phyloP scores from a whole-genome alignment of 2,113 vertebrate species.

The Bos javanicus region DNA sequence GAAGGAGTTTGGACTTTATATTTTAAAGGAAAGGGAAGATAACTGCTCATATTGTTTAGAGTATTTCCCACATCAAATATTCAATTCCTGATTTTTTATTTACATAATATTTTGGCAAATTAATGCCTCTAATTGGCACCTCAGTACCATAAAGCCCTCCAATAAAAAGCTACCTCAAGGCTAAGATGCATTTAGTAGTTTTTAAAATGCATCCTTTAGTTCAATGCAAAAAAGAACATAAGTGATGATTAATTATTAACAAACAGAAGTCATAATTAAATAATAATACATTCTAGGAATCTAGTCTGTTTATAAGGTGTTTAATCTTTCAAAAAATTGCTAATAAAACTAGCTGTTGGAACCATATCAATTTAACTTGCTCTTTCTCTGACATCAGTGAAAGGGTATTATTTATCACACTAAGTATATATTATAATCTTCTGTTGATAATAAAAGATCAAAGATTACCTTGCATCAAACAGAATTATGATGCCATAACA shows the following conservation, averaged over 20 bases:
- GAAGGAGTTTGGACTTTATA: neutral
- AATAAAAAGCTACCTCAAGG: neutral
- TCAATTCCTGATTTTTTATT: neutral
- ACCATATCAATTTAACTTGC: slow-evolving; percentile 63
- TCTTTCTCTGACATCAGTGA: slow-evolving; percentile 59
- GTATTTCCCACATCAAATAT: neutral
- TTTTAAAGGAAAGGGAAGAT: neutral
- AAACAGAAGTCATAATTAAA: neutral
- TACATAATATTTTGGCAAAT: slow-evolving; percentile 25
- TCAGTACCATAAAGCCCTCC: neutral
- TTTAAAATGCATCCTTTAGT: neutral
- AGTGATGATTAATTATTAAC: slow-evolving; percentile 29
- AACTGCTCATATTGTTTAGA: neutral
- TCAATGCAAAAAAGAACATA: neutral
- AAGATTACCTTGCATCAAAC: slow-evolving; percentile 80
- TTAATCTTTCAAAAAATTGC: slow-evolving; percentile 4
- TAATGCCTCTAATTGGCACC: neutral
- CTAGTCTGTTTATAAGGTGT: neutral
- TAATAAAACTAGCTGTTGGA: slow-evolving; percentile 58
- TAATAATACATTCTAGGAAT: neutral
- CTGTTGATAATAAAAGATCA: slow-evolving; percentile 82
- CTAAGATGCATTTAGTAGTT: neutral
- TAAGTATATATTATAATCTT: slow-evolving; percentile 78
- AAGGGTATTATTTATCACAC: slow-evolving; percentile 80
- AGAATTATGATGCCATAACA: slow-evolving; percentile 80